Conservation (phyloP, 2,888 invertebrate genomes). For the Galeopsomyia nigrocyanea region DNA sequence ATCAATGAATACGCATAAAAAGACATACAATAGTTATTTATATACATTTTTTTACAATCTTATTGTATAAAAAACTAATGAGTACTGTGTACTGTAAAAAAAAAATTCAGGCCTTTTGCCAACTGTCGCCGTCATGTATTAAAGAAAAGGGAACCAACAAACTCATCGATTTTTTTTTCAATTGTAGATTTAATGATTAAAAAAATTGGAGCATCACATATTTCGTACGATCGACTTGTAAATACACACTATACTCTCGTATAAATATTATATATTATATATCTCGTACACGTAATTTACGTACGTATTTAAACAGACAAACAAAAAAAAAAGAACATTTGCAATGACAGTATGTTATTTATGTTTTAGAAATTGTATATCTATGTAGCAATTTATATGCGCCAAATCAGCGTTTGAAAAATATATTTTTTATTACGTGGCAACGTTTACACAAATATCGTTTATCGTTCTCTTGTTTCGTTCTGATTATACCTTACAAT, state of each 20-base stretch:
- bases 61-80: too few species aligned
- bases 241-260: conserved; percentile 37
- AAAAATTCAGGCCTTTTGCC: too few species aligned
- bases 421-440: conserved; percentile 68
- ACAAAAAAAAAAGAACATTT: too few species aligned
- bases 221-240: conserved; percentile 41
- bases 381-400: conserved; percentile 51
- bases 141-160: conserved; percentile 2
- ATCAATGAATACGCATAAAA: too few species aligned
- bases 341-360: conserved; percentile 19
- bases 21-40: too few species aligned
- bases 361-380: conserved; percentile 24
- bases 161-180: not conserved
- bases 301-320: conserved; percentile 30
- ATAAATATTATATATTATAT: conserved; percentile 23
- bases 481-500: conserved; percentile 10
- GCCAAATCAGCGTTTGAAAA: conserved; percentile 61
- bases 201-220: conserved; percentile 7
- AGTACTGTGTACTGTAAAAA: too few species aligned
- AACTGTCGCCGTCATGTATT: conserved; percentile 17
- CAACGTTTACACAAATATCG: conserved; percentile 60
- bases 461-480: conserved; percentile 49
- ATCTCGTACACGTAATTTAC: conserved; percentile 24
- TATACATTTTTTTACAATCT: too few species aligned
- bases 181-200: not conserved